phyloP scores from a whole-genome alignment of 2,113 vertebrate genomes.

The Ptilorrhoa leucosticta region DNA sequence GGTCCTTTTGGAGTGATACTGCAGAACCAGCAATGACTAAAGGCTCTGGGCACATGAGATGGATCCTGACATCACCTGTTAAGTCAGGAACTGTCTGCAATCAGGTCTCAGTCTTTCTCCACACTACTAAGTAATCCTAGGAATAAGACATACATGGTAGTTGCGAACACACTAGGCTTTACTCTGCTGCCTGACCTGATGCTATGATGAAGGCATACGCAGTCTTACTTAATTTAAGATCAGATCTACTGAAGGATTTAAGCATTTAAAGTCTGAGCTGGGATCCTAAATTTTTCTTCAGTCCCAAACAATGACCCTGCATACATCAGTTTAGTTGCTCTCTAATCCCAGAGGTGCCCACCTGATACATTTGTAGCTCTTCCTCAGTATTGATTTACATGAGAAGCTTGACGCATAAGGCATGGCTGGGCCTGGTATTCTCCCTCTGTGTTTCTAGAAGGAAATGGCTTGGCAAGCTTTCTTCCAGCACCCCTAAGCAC shows the following conservation, averaged over 20 bases:
- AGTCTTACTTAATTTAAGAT: not conserved
- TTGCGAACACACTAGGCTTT: not conserved
- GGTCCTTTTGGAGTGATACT: not conserved
- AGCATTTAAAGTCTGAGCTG: not conserved
- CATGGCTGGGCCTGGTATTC: not conserved
- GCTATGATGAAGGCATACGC: not conserved
- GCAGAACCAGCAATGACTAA: not conserved
- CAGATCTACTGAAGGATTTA: not conserved
- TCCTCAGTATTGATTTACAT: not conserved
- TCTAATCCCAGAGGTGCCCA: not conserved
- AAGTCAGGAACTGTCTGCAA: not conserved
- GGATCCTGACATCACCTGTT: not conserved
- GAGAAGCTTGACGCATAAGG: not conserved
- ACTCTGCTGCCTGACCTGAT: not conserved
- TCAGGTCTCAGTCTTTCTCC: not conserved
- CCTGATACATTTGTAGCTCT: not conserved
- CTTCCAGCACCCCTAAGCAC: not conserved
- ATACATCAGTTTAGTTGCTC: not conserved
- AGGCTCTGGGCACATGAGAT: rapidly evolving
- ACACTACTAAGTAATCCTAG: not conserved
- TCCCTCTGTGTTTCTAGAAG: not conserved
- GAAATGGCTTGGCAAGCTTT: not conserved
- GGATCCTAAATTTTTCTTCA: not conserved
- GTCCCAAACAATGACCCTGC: not conserved
- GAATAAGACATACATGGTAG: not conserved